phyloP scores from a whole-genome alignment of 2,888 invertebrate genomes.

The Drosophila emarginata region DNA sequence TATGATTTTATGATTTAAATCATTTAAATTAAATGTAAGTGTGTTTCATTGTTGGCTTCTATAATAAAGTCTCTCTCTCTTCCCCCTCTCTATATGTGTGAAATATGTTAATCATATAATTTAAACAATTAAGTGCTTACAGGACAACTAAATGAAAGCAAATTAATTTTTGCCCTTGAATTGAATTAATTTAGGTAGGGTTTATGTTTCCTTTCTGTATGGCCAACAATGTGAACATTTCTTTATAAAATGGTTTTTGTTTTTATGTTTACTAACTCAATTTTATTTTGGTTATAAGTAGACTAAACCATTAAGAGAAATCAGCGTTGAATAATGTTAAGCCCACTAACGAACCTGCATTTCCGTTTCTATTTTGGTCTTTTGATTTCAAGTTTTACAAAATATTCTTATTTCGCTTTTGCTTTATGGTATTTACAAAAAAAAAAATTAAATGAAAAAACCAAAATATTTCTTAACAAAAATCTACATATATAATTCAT shows the following conservation, averaged over 20 bases:
- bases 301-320: conserved; percentile 14
- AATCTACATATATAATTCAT: conserved; percentile 58
- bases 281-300: conserved; percentile 22
- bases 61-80: background rate
- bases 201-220: background rate
- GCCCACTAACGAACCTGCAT: conserved; percentile 33
- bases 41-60: conserved; percentile 36
- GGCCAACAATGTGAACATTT: conserved; percentile 31
- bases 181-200: background rate
- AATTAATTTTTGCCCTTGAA: background rate
- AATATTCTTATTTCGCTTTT: conserved; percentile 26
- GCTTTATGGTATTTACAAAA: conserved; percentile 41
- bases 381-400: conserved; percentile 8
- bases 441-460: conserved; percentile 28
- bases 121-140: background rate
- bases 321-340: conserved; percentile 11
- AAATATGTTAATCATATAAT: conserved; percentile 14
- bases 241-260: background rate
- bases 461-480: conserved; percentile 37
- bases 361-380: conserved; percentile 6
- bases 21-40: conserved; percentile 29
- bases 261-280: conserved; percentile 13
- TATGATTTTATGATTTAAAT: conserved; percentile 25
- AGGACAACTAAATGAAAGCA: background rate
- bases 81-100: conserved; percentile 17